These are phyloP conservation scores for Andricus grossulariae DNA, from an alignment of 1,140 invertebrate species.

Conservation along the genomic window DNA sequence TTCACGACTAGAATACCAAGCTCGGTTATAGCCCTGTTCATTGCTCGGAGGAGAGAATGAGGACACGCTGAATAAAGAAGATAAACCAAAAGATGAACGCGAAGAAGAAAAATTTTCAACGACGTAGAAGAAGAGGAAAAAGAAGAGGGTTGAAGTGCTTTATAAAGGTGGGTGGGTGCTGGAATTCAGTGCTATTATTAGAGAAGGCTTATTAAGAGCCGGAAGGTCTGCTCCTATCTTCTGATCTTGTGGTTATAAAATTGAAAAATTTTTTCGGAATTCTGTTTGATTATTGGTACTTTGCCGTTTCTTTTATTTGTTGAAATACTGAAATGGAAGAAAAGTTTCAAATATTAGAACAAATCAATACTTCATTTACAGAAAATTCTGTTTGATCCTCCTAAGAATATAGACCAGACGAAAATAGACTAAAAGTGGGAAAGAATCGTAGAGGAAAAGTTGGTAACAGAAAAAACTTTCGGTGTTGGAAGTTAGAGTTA, in stretches of 20 bases:
- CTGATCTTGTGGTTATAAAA: not conserved
- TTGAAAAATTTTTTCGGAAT: not conserved
- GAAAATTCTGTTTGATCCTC: too few relatives aligned
- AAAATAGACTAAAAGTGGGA: constrained; percentile 21
- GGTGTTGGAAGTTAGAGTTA: constrained; percentile 67
- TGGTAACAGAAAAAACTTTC: constrained; percentile 66
- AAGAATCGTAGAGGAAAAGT: constrained; percentile 53
- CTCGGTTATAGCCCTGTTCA: not conserved
- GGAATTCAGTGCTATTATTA: constrained; percentile 41
- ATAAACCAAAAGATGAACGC: constrained; percentile 19
- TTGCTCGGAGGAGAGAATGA: constrained; percentile 1
- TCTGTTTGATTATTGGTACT: not conserved
- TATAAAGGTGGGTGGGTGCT: constrained; percentile 30
- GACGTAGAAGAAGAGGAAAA: constrained; percentile 35
- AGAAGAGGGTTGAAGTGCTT: constrained; percentile 39
- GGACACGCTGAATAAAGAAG: constrained; percentile 22
- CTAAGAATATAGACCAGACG: not conserved
- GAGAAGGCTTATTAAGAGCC: constrained; percentile 46
- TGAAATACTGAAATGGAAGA: not conserved
- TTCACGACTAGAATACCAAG: constrained; percentile 37
- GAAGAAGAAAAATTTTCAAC: not conserved
- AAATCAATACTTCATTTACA: too few relatives aligned
- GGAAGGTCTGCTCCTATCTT: constrained; percentile 27
- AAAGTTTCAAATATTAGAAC: not conserved
- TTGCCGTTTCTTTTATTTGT: not conserved